These are phyloP conservation scores for Calcarius lapponicus DNA, from an alignment of 2,797 vertebrate genomes.

Conservation along the genomic window DNA sequence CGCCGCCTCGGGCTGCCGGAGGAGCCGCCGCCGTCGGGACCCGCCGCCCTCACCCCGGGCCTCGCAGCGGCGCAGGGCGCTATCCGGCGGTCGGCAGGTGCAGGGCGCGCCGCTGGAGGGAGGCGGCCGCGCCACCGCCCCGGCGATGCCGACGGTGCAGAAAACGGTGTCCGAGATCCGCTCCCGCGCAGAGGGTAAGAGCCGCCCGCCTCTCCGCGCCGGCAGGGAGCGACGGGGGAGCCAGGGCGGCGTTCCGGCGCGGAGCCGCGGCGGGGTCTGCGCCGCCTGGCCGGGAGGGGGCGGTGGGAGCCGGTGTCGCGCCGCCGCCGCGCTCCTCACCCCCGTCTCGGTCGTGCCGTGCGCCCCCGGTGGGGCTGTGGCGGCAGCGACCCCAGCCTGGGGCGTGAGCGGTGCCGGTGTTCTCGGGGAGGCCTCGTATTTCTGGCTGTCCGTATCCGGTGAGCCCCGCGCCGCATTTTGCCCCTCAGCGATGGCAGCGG, in stretches of 20 bases:
- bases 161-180: conserved; percentile 93
- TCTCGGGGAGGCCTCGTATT: too few species aligned
- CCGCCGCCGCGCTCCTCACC: background rate
- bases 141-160: conserved; percentile 88
- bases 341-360: background rate
- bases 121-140: background rate
- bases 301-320: background rate
- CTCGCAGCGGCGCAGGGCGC: background rate
- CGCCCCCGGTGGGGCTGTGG: background rate
- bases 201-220: background rate
- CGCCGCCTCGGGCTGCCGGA: background rate
- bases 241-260: background rate
- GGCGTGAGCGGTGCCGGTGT: background rate
- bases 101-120: background rate
- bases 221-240: background rate
- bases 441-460: accelerated
- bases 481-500: background rate
- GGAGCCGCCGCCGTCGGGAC: background rate
- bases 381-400: background rate
- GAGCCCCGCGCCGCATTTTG: background rate
- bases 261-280: background rate
- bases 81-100: background rate
- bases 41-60: background rate
- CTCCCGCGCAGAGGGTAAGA: conserved; percentile 89
- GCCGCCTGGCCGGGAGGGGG: background rate